A percentile compares a stretch with the other conserved stretches of the same genome.
Evolutionary conservation across 2,797 vertebrate species (phyloP).

Genomic region (Anomalospiza imberbis): DNA sequence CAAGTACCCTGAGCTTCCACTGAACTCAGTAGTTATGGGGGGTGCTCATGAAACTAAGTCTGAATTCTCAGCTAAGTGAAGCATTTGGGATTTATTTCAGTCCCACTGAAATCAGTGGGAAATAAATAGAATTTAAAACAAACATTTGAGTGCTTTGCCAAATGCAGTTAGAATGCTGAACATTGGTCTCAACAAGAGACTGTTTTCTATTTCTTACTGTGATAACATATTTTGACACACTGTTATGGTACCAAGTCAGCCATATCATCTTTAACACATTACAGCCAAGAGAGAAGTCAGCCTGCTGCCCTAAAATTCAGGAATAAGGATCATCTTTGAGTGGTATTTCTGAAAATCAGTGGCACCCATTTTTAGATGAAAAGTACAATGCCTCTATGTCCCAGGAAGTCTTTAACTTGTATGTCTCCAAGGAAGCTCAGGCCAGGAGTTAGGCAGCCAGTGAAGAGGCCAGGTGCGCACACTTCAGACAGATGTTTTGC

Average conservation of each 20-base stretch:
- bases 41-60: not conserved
- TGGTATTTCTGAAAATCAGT: not conserved
- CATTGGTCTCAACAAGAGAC: not conserved
- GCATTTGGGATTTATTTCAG: not conserved
- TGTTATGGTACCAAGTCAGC: not conserved
- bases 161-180: not conserved
- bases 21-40: not conserved
- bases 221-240: constrained; percentile 20
- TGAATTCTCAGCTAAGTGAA: not conserved
- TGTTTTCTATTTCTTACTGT: constrained; percentile 10
- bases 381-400: not conserved
- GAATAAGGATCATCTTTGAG: not conserved
- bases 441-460: not conserved
- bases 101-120: not conserved
- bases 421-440: not conserved
- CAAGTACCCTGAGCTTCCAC: not conserved
- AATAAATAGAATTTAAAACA: constrained; percentile 8
- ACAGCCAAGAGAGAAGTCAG: not conserved
- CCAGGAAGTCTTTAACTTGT: not conserved
- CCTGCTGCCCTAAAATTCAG: not conserved
- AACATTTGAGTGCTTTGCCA: not conserved
- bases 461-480: not conserved
- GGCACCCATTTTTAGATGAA: not conserved
- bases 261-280: not conserved
- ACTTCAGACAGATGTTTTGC: not conserved